Percentiles rank a stretch among this genome's conserved stretches.
Conservation (phyloP, 2,888 invertebrate species). For the Eilema caniola region DNA sequence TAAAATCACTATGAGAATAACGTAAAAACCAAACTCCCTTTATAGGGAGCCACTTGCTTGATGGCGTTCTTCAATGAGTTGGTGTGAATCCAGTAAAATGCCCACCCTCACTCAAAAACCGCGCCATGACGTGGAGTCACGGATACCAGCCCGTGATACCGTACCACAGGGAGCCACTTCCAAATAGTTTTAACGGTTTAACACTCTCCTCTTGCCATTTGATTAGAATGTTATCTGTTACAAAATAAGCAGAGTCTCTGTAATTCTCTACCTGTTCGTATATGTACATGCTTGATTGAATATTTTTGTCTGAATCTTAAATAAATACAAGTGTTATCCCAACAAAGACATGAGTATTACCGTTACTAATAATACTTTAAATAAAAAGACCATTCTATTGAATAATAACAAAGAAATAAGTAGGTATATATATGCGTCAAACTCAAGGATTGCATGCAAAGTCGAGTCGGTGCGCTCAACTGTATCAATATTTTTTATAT, state of each 20-base stretch:
- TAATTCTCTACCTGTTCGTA: neutral
- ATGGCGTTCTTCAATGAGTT: no score
- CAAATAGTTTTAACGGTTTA: no score
- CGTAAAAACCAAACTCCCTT: no score
- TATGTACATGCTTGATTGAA: neutral
- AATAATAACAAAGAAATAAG: neutral
- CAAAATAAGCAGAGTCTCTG: neutral
- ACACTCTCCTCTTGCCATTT: neutral
- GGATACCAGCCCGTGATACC: no score
- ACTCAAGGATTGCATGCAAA: slow-evolving; percentile 15
- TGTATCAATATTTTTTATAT: slow-evolving; percentile 6
- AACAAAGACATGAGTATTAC: neutral
- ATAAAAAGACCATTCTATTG: neutral
- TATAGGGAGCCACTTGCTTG: no score
- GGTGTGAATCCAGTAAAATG: no score
- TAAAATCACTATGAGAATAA: no score
- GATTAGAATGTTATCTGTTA: neutral
- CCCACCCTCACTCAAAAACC: no score
- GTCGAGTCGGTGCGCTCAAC: slow-evolving; percentile 1
- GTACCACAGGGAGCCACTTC: no score
- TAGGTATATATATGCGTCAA: neutral
- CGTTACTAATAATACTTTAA: neutral
- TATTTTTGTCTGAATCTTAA: neutral
- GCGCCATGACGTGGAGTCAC: no score
- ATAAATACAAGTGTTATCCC: neutral